Evolutionary conservation across 2,113 vertebrate species (phyloP).

Genomic region (Rhea pennata): DNA sequence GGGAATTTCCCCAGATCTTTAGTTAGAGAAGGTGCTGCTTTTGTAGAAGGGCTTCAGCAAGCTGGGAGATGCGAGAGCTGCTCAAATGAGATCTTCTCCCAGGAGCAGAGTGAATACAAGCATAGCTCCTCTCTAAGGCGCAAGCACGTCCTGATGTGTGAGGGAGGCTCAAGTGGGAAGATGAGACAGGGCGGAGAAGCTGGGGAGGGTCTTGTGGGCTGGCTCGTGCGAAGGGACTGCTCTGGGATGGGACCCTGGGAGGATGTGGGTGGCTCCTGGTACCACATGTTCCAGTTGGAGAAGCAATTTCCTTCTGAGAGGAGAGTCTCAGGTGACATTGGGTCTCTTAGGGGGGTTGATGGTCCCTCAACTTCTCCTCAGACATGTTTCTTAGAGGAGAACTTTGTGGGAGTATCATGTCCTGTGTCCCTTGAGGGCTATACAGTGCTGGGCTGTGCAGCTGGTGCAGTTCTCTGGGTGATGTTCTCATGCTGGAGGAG

Average conservation of each 20-base stretch:
- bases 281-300: accelerated
- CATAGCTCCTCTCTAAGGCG: not conserved
- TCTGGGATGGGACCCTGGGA: not conserved
- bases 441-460: not conserved
- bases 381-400: not conserved
- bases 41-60: not conserved
- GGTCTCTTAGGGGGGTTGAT: not conserved
- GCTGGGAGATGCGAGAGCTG: not conserved
- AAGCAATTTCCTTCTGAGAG: not conserved
- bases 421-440: not conserved
- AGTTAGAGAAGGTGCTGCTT: not conserved
- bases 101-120: not conserved
- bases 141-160: not conserved
- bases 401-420: accelerated
- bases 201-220: not conserved
- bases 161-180: not conserved
- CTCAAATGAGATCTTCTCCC: not conserved
- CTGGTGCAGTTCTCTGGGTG: too few species aligned
- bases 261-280: not conserved
- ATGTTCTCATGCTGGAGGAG: accelerated
- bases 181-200: not conserved
- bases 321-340: accelerated
- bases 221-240: accelerated
- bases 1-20: not conserved
- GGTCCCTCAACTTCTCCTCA: not conserved